Evolutionary conservation across 2,888 invertebrate species (phyloP).

Genomic region (Acheta domesticus): DNA sequence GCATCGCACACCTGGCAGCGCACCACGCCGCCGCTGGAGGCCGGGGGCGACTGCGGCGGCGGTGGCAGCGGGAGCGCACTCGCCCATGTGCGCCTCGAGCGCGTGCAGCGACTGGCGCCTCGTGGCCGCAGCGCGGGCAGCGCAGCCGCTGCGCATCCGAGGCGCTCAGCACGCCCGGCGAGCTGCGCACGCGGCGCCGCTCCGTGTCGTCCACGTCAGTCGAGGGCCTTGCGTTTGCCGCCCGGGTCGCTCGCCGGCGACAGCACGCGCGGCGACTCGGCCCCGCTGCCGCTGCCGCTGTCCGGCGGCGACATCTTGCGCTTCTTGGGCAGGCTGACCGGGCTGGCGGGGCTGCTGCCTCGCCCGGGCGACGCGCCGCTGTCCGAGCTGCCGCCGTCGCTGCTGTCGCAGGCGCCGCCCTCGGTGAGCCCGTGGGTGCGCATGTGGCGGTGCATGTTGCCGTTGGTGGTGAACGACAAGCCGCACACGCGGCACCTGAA

Average conservation of each 20-base stretch:
- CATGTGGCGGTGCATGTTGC: slow-evolving; percentile 81
- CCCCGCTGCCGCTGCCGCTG: slow-evolving; percentile 18
- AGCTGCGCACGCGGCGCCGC: not conserved
- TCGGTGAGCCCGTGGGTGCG: slow-evolving; percentile 60
- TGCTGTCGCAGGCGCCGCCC: slow-evolving; percentile 35
- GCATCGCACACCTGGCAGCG: slow-evolving; percentile 72
- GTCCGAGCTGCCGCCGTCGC: slow-evolving; percentile 41
- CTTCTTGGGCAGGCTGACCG: slow-evolving; percentile 34
- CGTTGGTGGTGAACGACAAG: slow-evolving; percentile 79
- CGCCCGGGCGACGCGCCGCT: not conserved
- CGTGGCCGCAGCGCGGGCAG: slow-evolving; percentile 63
- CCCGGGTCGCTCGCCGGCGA: slow-evolving; percentile 45
- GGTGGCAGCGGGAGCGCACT: slow-evolving; percentile 58
- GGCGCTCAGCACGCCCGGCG: slow-evolving; percentile 40
- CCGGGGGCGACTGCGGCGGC: slow-evolving; percentile 51
- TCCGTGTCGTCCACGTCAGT: not conserved
- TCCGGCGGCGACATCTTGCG: slow-evolving; percentile 29
- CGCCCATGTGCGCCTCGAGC: slow-evolving; percentile 63
- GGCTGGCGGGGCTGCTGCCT: not conserved
- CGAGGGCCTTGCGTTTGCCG: slow-evolving; percentile 46
- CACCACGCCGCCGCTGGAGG: slow-evolving; percentile 49
- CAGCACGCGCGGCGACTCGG: slow-evolving; percentile 1
- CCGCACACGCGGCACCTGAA: slow-evolving; percentile 75
- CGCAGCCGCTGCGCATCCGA: slow-evolving; percentile 40
- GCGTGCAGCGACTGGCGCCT: slow-evolving; percentile 57